A percentile compares a stretch with the other conserved stretches of the same genome.
These are phyloP conservation scores for Varanus komodoensis DNA, from an alignment of 2,113 vertebrate species.

Conservation along the genomic window DNA sequence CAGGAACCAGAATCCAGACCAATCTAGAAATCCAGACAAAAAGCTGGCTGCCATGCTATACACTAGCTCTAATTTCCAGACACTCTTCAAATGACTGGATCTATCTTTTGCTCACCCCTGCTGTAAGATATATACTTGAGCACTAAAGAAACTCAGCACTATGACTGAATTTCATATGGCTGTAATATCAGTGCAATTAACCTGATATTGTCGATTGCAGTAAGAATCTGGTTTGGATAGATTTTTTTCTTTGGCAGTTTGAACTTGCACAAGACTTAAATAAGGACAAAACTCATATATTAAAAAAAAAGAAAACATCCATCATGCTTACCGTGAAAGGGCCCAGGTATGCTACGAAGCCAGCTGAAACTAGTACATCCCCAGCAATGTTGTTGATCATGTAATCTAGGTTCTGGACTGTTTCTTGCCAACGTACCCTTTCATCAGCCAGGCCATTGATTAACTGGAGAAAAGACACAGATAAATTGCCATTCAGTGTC, in stretches of 20 bases:
- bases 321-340: constrained; percentile 88
- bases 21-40: too few relatives aligned
- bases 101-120: too few relatives aligned
- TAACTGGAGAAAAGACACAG: constrained; percentile 75
- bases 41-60: too few relatives aligned
- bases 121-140: not conserved
- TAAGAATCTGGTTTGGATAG: not conserved
- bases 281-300: not conserved
- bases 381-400: constrained; percentile 86
- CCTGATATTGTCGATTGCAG: not conserved
- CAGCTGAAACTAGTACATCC: constrained; percentile 86
- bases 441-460: constrained; percentile 90
- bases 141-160: not conserved
- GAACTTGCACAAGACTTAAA: not conserved
- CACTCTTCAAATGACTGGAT: too few relatives aligned
- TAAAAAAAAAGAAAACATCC: fast-evolving
- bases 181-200: not conserved
- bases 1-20: too few relatives aligned
- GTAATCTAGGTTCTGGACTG: constrained; percentile 84
- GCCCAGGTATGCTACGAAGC: constrained; percentile 91
- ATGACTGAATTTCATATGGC: not conserved
- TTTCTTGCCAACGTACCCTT: constrained; percentile 89
- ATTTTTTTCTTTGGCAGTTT: not conserved
- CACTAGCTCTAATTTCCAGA: too few relatives aligned
- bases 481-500: not conserved